Conservation (phyloP, 2,113 vertebrate species). For the Grammomys dolichurus region DNA sequence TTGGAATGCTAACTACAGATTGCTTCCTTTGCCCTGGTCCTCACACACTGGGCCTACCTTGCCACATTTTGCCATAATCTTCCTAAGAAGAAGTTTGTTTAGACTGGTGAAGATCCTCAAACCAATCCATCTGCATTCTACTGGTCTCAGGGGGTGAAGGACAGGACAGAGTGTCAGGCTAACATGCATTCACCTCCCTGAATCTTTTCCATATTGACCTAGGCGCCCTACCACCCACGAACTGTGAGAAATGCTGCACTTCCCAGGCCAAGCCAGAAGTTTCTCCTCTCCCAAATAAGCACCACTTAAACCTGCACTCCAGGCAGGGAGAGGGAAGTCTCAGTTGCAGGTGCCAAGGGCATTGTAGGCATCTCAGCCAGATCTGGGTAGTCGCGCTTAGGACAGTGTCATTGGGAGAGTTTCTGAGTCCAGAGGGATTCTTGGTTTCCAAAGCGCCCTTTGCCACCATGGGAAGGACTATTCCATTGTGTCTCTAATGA, state of each 20-base stretch:
- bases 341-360: conserved; percentile 35
- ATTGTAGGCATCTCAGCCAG: conserved; percentile 45
- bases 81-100: neutral
- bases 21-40: neutral
- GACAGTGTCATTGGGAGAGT: conserved; percentile 50
- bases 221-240: conserved; percentile 9
- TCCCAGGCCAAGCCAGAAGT: conserved; percentile 44
- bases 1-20: conserved; percentile 4
- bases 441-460: neutral
- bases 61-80: neutral
- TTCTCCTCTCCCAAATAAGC: conserved; percentile 44
- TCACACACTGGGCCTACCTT: neutral
- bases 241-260: conserved; percentile 54
- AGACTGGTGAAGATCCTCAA: conserved; percentile 13
- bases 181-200: conserved; percentile 50
- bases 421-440: conserved; percentile 40
- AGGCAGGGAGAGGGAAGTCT: conserved; percentile 32
- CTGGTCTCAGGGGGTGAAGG: conserved; percentile 20
- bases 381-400: conserved; percentile 26
- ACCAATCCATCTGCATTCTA: neutral
- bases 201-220: conserved; percentile 64
- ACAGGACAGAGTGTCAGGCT: neutral
- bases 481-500: conserved; percentile 7
- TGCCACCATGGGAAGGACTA: conserved; percentile 12
- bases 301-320: conserved; percentile 20